Evolutionary conservation across 92 coral and sea anemone species (phyloP).

Genomic region (Hydrozoanthus gracilis): DNA sequence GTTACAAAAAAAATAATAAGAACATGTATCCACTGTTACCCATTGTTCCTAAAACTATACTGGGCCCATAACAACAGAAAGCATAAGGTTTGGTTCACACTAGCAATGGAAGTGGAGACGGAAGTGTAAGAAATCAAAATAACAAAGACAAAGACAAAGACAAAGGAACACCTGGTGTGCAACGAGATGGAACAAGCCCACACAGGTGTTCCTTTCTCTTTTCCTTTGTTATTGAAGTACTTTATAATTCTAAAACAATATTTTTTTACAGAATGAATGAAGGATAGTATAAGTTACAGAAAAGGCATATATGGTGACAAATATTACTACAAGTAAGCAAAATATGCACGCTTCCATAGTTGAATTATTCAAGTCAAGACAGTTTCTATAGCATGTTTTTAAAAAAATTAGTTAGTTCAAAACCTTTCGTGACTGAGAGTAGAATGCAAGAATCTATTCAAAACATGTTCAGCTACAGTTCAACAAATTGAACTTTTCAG

Average conservation of each 20-base stretch:
- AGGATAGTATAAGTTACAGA: conserved; percentile 3
- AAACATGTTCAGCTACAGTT: conserved; percentile 4
- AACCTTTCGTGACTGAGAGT: conserved; percentile 6
- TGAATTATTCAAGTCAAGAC: conserved; percentile 3
- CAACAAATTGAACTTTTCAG: conserved; percentile 3
- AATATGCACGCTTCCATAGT: conserved; percentile 1
- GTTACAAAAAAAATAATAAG: conserved; percentile 7
- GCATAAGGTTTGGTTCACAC: no score
- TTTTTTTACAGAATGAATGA: conserved; percentile 1
- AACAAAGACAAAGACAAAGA: no score
- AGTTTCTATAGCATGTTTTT: neutral
- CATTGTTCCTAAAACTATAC: conserved; percentile 3
- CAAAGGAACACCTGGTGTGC: conserved; percentile 7
- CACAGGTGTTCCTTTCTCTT: conserved; percentile 6
- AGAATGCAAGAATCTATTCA: conserved; percentile 3
- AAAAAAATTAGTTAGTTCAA: conserved; percentile 1
- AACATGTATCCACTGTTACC: conserved; percentile 5
- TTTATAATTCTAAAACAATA: conserved; percentile 1
- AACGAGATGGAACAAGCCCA: conserved; percentile 6
- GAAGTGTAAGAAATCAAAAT: neutral
- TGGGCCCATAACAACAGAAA: conserved; percentile 6
- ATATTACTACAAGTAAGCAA: conserved; percentile 2
- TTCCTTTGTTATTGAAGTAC: conserved; percentile 3
- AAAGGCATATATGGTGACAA: conserved; percentile 1
- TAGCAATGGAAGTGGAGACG: no score